These are phyloP conservation scores for Huso huso DNA, from an alignment of 2,797 vertebrate genomes.

Conservation along the genomic window DNA sequence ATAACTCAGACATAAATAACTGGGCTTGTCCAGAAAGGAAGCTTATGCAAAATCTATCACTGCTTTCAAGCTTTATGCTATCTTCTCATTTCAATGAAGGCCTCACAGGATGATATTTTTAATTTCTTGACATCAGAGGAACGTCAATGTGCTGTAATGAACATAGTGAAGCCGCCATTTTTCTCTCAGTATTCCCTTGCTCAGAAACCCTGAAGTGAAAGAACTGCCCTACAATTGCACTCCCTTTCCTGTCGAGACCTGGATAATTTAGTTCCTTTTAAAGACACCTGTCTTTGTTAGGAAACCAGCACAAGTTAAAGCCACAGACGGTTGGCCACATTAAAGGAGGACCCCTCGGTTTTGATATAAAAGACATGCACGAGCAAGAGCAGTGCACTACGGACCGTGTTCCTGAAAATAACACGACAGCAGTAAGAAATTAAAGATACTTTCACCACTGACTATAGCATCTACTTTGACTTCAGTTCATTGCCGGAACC, in stretches of 20 bases:
- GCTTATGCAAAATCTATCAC: slow-evolving; percentile 55
- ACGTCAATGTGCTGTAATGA: slow-evolving; percentile 60
- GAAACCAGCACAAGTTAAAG: too few species aligned
- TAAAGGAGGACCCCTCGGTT: too few species aligned
- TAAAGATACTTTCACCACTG: too few species aligned
- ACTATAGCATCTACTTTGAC: too few species aligned
- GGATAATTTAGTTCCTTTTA: not conserved
- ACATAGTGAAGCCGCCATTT: slow-evolving; percentile 49
- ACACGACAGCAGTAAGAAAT: too few species aligned
- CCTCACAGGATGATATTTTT: slow-evolving; percentile 56
- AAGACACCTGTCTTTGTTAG: slow-evolving; percentile 5
- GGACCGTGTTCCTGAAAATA: too few species aligned
- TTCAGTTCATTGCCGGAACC: too few species aligned
- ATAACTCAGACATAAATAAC: slow-evolving; percentile 49
- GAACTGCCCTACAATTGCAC: slow-evolving; percentile 10
- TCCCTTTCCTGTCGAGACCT: not conserved
- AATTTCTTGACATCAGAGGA: slow-evolving; percentile 60
- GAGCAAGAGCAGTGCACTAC: too few species aligned
- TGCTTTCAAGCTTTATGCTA: slow-evolving; percentile 37
- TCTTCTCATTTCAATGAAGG: slow-evolving; percentile 55
- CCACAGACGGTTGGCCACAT: too few species aligned
- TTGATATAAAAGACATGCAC: too few species aligned
- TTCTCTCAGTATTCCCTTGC: slow-evolving; percentile 47
- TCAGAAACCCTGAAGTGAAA: slow-evolving; percentile 40
- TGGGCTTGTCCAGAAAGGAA: slow-evolving; percentile 40